Base-by-base conservation (phyloP, 35 echinoderm and acorn worm genomes). In the Amphiura filiformis region DNA sequence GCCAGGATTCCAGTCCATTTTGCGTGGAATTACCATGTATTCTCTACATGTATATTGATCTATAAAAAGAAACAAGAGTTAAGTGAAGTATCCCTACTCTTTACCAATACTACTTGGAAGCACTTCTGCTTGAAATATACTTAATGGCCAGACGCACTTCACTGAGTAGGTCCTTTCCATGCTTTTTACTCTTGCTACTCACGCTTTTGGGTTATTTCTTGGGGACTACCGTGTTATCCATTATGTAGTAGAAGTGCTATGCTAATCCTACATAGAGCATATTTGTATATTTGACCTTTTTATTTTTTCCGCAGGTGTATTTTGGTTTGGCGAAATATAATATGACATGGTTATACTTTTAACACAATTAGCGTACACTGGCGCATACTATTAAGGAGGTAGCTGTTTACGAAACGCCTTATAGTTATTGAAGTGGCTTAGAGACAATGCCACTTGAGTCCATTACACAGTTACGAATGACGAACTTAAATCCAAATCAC, bases 241-340 rank as follows among this genome's bases (percentile, higher is more conserved):
- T 70, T 70, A 70, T 70, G 61, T 23, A 70, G 9, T n/a, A 15
- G 7, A 26, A 70, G 61, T 70, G 61, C 15, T 13, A 70, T 30
- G 61, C 2, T 70, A 70, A 70, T 70, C 61, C 61, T 11, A 13
- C 26, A 23, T 30, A 23, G 1, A 26, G 61, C 26, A n/a, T 70
- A 18, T 70, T 70, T 18, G 15, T 70, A 13, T 26, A 3, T 70
- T 30, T 70, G 61, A 70, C 28, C 28, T 30, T 70, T 30, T 26
- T 3, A n/a, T n/a, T 70, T 11, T 30, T 13, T 70, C 61, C 26
- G 17, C 4, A 30, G 28, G 61, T 70, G 26, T 70, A 70, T 70
- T 70, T 70, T 70, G 61, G 17, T 70, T 70, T n/a, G 28, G 61
- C 61, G 61, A 70, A 70, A 70, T 70, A 70, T 5, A 70, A 70